A percentile compares a stretch with the other conserved stretches of the same genome.
These are phyloP conservation scores for Mesaphorura yosii DNA, from an alignment of 1,140 invertebrate genomes.

Conservation along the genomic window DNA sequence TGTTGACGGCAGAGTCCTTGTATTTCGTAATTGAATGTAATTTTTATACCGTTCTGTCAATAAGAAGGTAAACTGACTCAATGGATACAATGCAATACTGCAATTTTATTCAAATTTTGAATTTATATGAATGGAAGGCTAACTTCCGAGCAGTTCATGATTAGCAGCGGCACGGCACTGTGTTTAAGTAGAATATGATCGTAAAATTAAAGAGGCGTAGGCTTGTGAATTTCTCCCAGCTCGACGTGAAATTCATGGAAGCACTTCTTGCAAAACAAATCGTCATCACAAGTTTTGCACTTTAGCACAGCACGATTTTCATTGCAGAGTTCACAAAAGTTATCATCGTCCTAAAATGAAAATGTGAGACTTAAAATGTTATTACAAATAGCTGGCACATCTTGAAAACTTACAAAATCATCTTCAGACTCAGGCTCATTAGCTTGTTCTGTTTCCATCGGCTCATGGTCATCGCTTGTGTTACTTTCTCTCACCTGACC, in stretches of 20 bases:
- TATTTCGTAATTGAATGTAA: background rate
- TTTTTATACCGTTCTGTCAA: background rate
- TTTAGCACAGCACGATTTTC: slow-evolving; percentile 21
- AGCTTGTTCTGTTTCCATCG: slow-evolving; percentile 3
- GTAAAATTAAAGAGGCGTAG: background rate
- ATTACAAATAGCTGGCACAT: background rate
- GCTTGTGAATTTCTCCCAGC: slow-evolving; percentile 24
- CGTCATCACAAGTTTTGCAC: slow-evolving; percentile 27
- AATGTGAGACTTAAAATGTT: slow-evolving; percentile 2
- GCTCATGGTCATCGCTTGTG: slow-evolving; percentile 5
- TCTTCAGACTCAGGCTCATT: slow-evolving; percentile 6
- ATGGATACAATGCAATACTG: too few species aligned
- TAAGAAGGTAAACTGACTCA: background rate
- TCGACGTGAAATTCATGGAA: slow-evolving; percentile 28
- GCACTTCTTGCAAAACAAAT: slow-evolving; percentile 24
- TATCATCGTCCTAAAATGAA: slow-evolving; percentile 16
- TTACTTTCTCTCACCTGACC: background rate
- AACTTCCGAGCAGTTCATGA: background rate
- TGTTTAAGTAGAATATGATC: background rate
- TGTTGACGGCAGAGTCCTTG: background rate
- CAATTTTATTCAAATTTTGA: background rate
- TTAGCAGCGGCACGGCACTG: background rate
- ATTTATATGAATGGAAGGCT: background rate
- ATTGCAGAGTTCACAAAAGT: slow-evolving; percentile 24
- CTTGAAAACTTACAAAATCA: slow-evolving; percentile 7